Evolutionary conservation across 2,888 invertebrate species (phyloP).

Genomic region (Atrina japonica): DNA sequence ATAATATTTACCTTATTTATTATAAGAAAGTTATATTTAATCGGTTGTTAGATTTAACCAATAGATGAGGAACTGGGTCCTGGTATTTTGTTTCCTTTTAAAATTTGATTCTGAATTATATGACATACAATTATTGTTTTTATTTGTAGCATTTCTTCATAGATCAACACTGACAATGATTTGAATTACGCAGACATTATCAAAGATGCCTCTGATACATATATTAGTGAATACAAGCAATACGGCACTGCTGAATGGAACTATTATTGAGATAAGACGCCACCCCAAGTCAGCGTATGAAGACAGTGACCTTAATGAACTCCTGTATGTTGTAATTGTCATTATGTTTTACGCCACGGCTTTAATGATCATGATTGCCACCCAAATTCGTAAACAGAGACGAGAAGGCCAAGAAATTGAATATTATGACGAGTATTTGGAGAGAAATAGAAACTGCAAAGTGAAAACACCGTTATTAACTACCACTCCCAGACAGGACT

Average conservation of each 20-base stretch:
- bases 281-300: conserved; percentile 49
- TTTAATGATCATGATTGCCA: conserved; percentile 73
- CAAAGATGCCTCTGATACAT: background rate
- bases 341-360: conserved; percentile 76
- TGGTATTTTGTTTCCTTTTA: too few relatives aligned
- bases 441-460: conserved; percentile 61
- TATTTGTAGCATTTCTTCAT: too few relatives aligned
- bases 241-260: conserved; percentile 31
- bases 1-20: too few relatives aligned
- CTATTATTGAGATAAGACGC: conserved; percentile 20
- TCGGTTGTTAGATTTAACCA: too few relatives aligned
- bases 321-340: conserved; percentile 75
- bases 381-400: conserved; percentile 70
- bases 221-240: conserved; percentile 34
- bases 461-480: background rate
- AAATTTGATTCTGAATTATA: too few relatives aligned
- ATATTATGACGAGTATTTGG: conserved; percentile 76
- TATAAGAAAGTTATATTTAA: too few relatives aligned
- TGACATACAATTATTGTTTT: too few relatives aligned
- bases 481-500: background rate
- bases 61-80: too few relatives aligned
- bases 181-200: too few relatives aligned
- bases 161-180: too few relatives aligned
- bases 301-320: conserved; percentile 74
- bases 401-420: conserved; percentile 70